Base-by-base conservation (phyloP, 2,113 vertebrate species). In the Hystrix brachyura region DNA sequence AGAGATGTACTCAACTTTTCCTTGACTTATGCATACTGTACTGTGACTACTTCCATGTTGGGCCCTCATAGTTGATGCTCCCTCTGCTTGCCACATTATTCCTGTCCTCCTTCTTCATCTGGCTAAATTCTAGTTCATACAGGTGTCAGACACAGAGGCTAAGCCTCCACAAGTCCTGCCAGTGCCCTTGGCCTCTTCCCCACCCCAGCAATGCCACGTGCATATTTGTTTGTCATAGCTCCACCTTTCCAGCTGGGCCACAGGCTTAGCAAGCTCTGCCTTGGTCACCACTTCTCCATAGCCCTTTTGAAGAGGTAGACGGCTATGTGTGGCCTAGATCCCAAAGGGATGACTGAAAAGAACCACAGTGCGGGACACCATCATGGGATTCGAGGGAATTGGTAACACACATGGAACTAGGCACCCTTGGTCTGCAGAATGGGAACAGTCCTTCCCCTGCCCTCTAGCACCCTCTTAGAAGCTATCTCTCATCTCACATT, bases 401-500 rank as follows among this genome's bases (percentile, higher is more conserved):
- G 23, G 43, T 29, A 86, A 74, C 81, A 60, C 0, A 1, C 0
- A 78, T 27, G 9, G 8, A 13, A 7, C 8, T 2, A 53, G 64
- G 65, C 3, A 21, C 14, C 46, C 29, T 55, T 23, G 21, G 79
- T 38, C 32, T 80, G 34, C 0, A 10, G 9, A 60, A 9, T 21
- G 29, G 38, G 48, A 29, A 7, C 0, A 15, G 78, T 8, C 23
- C 48, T 76, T 81, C 29, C 64, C 46, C 5, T 0, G 2, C n/a
- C 32, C 46, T 85, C 59, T 19, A 25, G 14, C n/a, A 81, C 15
- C 13, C 55, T 55, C 15, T 17, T 2, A 21, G 59, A 82, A 15
- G 57, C 0, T 8, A 19, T 10, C 46, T 29, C 0, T 71, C 60
- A 7, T 5, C 9, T 12, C 1, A 19, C 29, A 5, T 7, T 51